A percentile compares a stretch with the other conserved stretches of the same genome.
Evolutionary conservation across 2,797 vertebrate species (phyloP).

Genomic region (Podarcis siculus): DNA sequence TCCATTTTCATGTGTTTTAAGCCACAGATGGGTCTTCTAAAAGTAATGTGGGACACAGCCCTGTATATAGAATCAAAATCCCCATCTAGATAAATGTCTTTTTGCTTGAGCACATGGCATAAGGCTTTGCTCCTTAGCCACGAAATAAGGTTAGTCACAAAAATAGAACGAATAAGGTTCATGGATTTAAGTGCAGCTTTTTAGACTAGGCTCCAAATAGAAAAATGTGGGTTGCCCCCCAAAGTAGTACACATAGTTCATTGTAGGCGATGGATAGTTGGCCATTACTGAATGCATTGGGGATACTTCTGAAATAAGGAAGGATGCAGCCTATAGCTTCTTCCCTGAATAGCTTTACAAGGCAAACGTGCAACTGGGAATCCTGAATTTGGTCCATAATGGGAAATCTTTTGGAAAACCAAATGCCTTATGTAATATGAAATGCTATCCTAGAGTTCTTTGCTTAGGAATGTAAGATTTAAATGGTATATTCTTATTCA

Average conservation of each 20-base stretch:
- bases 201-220: background rate
- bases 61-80: background rate
- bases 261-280: background rate
- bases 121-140: background rate
- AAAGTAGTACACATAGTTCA: too few relatives aligned
- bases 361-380: background rate
- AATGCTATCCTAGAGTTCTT: background rate
- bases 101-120: background rate
- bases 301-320: background rate
- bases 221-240: background rate
- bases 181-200: background rate
- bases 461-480: background rate
- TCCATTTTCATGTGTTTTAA: constrained; percentile 19
- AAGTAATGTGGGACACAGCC: constrained; percentile 1
- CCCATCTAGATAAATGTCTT: constrained; percentile 10
- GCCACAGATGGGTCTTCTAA: constrained; percentile 15
- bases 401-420: background rate
- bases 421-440: background rate
- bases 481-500: background rate
- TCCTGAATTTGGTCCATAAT: too few relatives aligned
- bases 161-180: too few relatives aligned
- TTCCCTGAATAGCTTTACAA: background rate
- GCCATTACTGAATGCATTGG: background rate
- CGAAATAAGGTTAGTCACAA: too few relatives aligned
- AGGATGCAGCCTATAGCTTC: background rate